Percentiles rank a stretch among this genome's conserved stretches.
Evolutionary conservation across 2,888 invertebrate genomes (phyloP).

Genomic region (Alloplasta piceator): DNA sequence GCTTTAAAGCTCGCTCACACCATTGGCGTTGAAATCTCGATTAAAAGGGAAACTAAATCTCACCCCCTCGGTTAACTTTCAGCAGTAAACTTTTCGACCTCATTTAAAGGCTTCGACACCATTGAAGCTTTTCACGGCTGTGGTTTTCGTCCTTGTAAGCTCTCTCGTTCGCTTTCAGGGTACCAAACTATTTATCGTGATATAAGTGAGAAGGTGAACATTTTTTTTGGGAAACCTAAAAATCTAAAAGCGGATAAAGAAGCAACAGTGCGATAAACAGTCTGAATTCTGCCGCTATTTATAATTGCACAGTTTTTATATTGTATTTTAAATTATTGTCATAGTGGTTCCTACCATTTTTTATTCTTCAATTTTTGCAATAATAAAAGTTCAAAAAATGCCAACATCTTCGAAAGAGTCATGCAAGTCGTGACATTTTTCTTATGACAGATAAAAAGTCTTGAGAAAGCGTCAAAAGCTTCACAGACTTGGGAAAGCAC

Average conservation of each 20-base stretch:
- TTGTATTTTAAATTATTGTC: too few relatives aligned
- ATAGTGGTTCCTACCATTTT: too few relatives aligned
- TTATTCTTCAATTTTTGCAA: too few relatives aligned
- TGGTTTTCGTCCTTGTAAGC: constrained; percentile 2
- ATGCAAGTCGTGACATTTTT: neutral
- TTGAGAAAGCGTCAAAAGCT: constrained; percentile 18
- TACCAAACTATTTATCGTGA: too few relatives aligned
- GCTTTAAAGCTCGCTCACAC: constrained; percentile 34
- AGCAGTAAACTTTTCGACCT: constrained; percentile 42
- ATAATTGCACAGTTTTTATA: too few relatives aligned
- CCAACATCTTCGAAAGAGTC: constrained; percentile 8
- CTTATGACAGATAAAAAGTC: constrained; percentile 24
- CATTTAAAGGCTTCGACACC: constrained; percentile 33
- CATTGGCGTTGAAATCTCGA: constrained; percentile 34
- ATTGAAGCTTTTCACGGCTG: constrained; percentile 35
- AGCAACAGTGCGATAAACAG: too few relatives aligned
- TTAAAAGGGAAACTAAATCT: constrained; percentile 52
- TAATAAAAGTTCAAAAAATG: too few relatives aligned
- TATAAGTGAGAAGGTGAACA: too few relatives aligned
- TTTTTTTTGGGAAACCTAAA: too few relatives aligned
- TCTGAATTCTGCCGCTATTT: too few relatives aligned
- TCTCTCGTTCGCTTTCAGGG: neutral
- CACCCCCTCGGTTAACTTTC: constrained; percentile 11
- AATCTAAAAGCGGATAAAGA: too few relatives aligned
- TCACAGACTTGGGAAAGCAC: constrained; percentile 35